These are phyloP conservation scores for Sinocyclocheilus rhinocerous DNA, from an alignment of 2,113 vertebrate species.

Conservation along the genomic window DNA sequence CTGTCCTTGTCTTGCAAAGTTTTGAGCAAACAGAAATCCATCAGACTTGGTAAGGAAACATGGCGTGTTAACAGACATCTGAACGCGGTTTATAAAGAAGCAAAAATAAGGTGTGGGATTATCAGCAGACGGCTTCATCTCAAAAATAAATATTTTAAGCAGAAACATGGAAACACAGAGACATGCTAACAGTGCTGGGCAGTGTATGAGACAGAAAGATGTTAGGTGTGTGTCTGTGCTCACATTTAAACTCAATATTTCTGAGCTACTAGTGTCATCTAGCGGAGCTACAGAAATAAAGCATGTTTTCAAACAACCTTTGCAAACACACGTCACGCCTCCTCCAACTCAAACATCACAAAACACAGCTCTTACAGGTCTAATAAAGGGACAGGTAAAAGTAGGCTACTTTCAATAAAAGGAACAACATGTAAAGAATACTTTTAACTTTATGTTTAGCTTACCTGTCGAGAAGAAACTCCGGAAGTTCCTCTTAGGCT, in stretches of 20 bases:
- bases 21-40: slow-evolving; percentile 39
- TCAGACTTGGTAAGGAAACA: slow-evolving; percentile 5
- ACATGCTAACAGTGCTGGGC: slow-evolving; percentile 1
- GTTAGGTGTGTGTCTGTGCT: background rate
- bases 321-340: too few relatives aligned
- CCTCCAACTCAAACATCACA: background rate
- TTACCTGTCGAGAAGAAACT: background rate
- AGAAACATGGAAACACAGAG: slow-evolving; percentile 55
- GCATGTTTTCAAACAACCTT: background rate
- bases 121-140: slow-evolving; percentile 61
- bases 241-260: background rate
- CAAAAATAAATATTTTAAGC: slow-evolving; percentile 70
- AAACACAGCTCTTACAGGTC: background rate
- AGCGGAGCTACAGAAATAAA: too few relatives aligned
- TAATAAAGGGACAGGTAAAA: background rate
- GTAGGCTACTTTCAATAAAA: background rate
- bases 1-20: slow-evolving; percentile 21
- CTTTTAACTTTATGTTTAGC: background rate
- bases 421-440: background rate
- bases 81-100: background rate
- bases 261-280: too few relatives aligned
- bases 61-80: slow-evolving; percentile 5
- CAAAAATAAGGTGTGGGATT: background rate
- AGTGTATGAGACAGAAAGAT: background rate
- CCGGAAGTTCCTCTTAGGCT: background rate